Base-by-base conservation (phyloP, 2,113 vertebrate genomes). In the chimpanzee (Pan troglodytes) region DNA sequence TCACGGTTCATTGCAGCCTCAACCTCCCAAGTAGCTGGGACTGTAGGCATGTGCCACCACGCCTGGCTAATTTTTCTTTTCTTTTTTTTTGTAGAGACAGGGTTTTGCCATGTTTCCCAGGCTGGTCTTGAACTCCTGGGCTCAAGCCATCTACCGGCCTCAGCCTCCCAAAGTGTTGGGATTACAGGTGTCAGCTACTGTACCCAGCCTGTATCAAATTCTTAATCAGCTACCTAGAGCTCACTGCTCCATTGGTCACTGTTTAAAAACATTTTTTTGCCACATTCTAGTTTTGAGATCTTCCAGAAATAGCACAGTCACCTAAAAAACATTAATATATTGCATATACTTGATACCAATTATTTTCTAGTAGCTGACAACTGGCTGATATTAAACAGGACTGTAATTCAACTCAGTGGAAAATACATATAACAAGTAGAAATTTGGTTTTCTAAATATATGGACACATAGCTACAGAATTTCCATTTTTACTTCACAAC, bases 401-500 rank as follows among this genome's bases (percentile, higher is more conserved):
- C 25, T 88, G 38, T 55, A 38, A 91, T 52, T 89, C 79, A 81
- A 83, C 50, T 92, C 75, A 90, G 13, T 35, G 22, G 67, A 50
- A 85, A 95, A 88, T 27, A 35, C 8, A 78, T 2, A 85, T 6
- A 85, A 25, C 38, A 64, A 40, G n/a, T 20, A 48, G 32, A 79
- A 82, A 78, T 0, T 27, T 12, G 50, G 23, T 45, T 87, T 92
- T 86, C 61, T 48, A 87, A 92, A 38, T 35, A 35, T 50, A 55
- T 18, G 48, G 35, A 83, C 38, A 72, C 4, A 48, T 5, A 85
- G 40, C 45, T 87, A 68, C 1, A 79, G 23, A 80, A 89, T 75
- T 55, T 85, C n/a, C 67, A 38, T 72, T 89, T 43, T 92, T 89
- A 94, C 80, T 90, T 84, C n/a, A 70, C 82, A 95, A 72, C 10